phyloP scores from a whole-genome alignment of 2,797 vertebrate species.

The Emys orbicularis region DNA sequence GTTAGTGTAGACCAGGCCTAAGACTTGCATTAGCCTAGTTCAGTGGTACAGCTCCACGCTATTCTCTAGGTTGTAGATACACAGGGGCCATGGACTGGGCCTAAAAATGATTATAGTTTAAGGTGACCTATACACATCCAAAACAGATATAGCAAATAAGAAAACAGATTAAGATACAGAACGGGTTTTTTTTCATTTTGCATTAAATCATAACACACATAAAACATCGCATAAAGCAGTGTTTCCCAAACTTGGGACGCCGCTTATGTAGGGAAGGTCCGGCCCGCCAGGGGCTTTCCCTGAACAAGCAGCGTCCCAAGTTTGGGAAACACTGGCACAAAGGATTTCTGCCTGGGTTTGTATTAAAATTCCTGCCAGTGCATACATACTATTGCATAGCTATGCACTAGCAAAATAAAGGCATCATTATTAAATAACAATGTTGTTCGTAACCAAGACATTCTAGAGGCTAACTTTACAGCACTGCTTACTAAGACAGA shows the following conservation, averaged over 20 bases:
- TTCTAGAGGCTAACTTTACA: slow-evolving; percentile 7
- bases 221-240: not conserved
- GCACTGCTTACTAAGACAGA: slow-evolving; percentile 10
- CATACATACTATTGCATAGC: not conserved
- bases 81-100: not conserved
- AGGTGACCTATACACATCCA: not conserved
- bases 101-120: not conserved
- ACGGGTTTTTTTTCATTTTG: not conserved
- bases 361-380: not conserved
- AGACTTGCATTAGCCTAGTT: not conserved
- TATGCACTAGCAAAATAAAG: not conserved
- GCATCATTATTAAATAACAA: not conserved
- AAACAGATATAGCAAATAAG: not conserved
- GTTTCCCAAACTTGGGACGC: no score
- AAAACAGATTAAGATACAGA: not conserved
- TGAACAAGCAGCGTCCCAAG: no score
- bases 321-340: no score
- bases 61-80: not conserved
- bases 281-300: no score
- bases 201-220: not conserved
- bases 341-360: not conserved
- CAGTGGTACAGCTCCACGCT: not conserved
- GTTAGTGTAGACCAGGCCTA: no score
- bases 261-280: no score
- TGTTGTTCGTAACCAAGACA: not conserved